Base-by-base conservation (phyloP, 2,888 invertebrate species). In the Eubasilissa splendida region DNA sequence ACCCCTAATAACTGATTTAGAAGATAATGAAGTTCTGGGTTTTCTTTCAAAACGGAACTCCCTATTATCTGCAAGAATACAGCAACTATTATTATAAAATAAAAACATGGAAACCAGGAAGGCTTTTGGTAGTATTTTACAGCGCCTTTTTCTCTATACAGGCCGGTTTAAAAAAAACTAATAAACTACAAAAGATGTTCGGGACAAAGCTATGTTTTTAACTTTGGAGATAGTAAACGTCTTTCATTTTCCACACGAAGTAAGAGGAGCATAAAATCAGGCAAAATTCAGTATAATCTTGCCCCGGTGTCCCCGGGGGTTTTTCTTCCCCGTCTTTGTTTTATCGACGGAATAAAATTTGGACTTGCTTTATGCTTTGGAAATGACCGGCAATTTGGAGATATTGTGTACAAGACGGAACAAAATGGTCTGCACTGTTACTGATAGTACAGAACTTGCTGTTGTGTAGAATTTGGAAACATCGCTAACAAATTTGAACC, bases 291-390 rank as follows among this genome's bases (percentile, higher is more conserved):
- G 56, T 60, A 33, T 59, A 78, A 60, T 22, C 58, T 33, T 31
- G 63, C 53, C 11, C 33, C 33, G 4, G 11, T 5, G 3, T 31
- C 65, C 52, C 22, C 65, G 50, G 14, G 42, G 22, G 59, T 14
- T 66, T 54, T 54, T 22, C 70, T 68, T 22, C 70, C 68, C 33
- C 78, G 53, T 12, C 58, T 31, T 70, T 71, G 59, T 78, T 78
- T 78, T 78, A 78, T 78, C 71, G 71, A 31, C 14, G 78, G 53
- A 71, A 78, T 78, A 78, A 78, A 78, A 78, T 78, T 78, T 71
- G 71, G 58, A 71, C 71, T 70, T 59, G 71, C 70, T 76, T 76
- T 76, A 65, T 76, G 76, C 76, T 52, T 76, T 76, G 59, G 52
- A 71, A 78, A 71, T 78, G 70, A 70, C 70, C 78, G 71, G 68